Evolutionary conservation across 2,888 invertebrate species (phyloP).

Genomic region (Pyralis farinalis): DNA sequence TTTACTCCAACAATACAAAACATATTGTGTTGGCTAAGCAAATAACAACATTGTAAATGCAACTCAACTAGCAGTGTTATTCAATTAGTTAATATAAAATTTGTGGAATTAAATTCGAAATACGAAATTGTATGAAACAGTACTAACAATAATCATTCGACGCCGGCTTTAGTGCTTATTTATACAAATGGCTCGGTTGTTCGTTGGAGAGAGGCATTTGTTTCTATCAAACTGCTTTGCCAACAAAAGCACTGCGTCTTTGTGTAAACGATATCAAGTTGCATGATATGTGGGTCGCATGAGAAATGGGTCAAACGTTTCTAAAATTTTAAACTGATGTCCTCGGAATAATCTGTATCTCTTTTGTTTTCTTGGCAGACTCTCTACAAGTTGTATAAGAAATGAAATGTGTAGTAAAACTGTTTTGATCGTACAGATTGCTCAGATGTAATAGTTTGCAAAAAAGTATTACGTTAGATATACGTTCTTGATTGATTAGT

Average conservation of each 20-base stretch:
- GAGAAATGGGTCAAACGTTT: conserved; percentile 30
- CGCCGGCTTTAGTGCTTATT: conserved; percentile 11
- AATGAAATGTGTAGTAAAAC: too few species aligned
- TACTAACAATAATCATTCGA: conserved; percentile 15
- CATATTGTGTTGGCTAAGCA: too few species aligned
- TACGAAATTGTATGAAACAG: conserved; percentile 8
- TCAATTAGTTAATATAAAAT: too few species aligned
- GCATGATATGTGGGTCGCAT: conserved; percentile 36
- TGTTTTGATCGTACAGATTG: too few species aligned
- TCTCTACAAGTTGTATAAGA: too few species aligned
- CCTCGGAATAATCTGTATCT: neutral
- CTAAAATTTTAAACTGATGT: conserved; percentile 17
- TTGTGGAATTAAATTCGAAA: too few species aligned
- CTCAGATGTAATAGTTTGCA: too few species aligned
- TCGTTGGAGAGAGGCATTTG: conserved; percentile 35
- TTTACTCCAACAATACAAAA: too few species aligned
- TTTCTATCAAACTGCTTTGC: conserved; percentile 43
- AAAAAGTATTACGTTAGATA: too few species aligned
- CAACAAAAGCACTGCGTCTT: conserved; percentile 41
- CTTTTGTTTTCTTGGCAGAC: neutral
- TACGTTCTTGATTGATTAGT: too few species aligned
- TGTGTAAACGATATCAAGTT: conserved; percentile 35
- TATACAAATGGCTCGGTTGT: conserved; percentile 11
- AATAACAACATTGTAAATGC: too few species aligned
- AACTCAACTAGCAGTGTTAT: too few species aligned